A percentile compares a stretch with the other conserved stretches of the same genome.
phyloP scores from a whole-genome alignment of 2,797 vertebrate genomes.

The Intellagama lesueurii region DNA sequence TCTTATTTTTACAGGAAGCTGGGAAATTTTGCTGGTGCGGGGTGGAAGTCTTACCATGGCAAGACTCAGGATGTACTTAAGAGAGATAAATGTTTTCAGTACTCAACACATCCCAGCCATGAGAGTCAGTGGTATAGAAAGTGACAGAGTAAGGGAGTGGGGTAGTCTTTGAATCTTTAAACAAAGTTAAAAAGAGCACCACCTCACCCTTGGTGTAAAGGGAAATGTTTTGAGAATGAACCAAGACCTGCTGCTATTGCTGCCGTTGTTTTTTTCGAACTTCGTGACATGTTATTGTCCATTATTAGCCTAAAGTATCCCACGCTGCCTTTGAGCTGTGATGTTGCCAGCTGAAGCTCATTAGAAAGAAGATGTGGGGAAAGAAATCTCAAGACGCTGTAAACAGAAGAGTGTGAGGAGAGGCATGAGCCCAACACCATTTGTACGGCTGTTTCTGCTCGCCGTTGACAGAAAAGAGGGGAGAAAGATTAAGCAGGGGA shows the following conservation, averaged over 20 bases:
- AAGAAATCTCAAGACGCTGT: background rate
- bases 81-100: too few species aligned
- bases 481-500: constrained; percentile 12
- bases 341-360: constrained; percentile 28
- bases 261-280: background rate
- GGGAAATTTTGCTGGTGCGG: too few species aligned
- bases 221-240: too few species aligned
- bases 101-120: too few species aligned
- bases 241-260: background rate
- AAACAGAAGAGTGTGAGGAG: constrained; percentile 1
- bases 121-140: background rate
- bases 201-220: background rate
- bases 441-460: constrained; percentile 9
- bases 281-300: background rate
- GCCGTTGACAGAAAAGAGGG: constrained; percentile 10
- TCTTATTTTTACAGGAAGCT: too few species aligned
- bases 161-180: background rate
- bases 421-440: constrained; percentile 13
- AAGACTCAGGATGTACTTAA: too few species aligned
- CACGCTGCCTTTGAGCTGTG: background rate
- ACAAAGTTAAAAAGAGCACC: background rate
- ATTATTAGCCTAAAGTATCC: background rate
- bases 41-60: too few species aligned
- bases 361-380: constrained; percentile 1
- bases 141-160: too few species aligned